Evolutionary conservation across 2,113 vertebrate species (phyloP).

Genomic region (Dunckerocampus dactyliophorus): DNA sequence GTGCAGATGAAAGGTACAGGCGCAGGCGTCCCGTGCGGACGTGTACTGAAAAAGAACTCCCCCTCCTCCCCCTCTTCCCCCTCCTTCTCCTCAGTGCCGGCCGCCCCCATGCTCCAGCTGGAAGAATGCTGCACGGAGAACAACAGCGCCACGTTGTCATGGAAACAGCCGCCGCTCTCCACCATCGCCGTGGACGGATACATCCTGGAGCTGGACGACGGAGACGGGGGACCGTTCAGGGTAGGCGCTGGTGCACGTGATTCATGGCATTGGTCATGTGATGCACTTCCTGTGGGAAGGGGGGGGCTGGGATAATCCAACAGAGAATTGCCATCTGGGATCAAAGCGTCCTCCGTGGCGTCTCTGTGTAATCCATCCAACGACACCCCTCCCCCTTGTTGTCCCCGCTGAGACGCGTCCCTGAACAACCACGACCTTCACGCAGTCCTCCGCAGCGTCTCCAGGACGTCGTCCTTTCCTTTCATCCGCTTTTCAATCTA

Average conservation of each 20-base stretch:
- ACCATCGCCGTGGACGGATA: conserved; percentile 90
- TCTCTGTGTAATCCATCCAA: conserved; percentile 46
- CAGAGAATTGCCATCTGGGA: neutral
- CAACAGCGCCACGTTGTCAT: conserved; percentile 95
- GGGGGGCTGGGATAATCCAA: too few species aligned
- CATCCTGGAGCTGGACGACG: conserved; percentile 95
- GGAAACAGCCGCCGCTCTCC: conserved; percentile 96
- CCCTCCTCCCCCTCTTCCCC: conserved; percentile 23
- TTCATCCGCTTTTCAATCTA: too few species aligned
- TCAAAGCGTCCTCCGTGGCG: neutral
- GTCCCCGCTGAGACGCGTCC: neutral
- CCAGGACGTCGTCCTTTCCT: too few species aligned
- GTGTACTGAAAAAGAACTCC: too few species aligned
- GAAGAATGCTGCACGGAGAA: conserved; percentile 97
- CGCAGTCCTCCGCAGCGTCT: too few species aligned
- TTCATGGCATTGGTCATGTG: too few species aligned
- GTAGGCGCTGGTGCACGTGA: conserved; percentile 69
- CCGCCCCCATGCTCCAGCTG: conserved; percentile 92
- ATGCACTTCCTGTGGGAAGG: too few species aligned
- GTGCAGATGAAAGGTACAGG: conserved; percentile 95
- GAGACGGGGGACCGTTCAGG: conserved; percentile 91
- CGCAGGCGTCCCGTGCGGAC: neutral
- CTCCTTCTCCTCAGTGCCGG: conserved; percentile 78
- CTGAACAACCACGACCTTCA: too few species aligned
- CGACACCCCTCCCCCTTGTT: conserved; percentile 2